A percentile compares a stretch with the other conserved stretches of the same genome.
phyloP scores from a whole-genome alignment of 2,888 invertebrate species.

The Eristalinus aeneus region DNA sequence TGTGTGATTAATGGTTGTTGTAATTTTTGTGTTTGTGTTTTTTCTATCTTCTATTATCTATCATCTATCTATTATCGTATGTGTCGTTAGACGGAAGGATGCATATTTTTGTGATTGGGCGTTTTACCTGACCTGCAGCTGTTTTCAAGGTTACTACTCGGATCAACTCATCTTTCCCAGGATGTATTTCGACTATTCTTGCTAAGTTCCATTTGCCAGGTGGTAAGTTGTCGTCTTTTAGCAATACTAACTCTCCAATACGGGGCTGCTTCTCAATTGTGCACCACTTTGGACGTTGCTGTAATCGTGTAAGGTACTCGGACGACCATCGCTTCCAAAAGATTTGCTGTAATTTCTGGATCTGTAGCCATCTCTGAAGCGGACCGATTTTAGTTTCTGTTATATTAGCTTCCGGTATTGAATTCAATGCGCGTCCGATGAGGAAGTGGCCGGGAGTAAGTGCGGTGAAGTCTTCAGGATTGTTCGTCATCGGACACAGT shows the following conservation, averaged over 20 bases:
- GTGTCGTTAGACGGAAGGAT: background rate
- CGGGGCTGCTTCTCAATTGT: background rate
- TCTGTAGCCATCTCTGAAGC: background rate
- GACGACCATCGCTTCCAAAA: conserved; percentile 14
- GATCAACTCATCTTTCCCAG: background rate
- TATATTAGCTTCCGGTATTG: background rate
- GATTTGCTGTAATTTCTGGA: background rate
- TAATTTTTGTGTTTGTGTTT: no score
- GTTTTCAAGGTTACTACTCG: background rate
- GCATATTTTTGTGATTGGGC: conserved; percentile 10
- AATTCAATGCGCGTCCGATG: background rate
- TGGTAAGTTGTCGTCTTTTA: background rate
- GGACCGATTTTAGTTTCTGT: background rate
- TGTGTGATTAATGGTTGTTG: no score
- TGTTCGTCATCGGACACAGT: no score
- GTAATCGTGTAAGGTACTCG: conserved; percentile 18
- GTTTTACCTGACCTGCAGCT: background rate
- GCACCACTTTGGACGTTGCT: conserved; percentile 16
- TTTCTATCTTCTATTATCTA: no score
- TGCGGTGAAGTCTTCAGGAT: no score
- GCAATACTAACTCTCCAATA: background rate
- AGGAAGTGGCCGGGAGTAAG: no score
- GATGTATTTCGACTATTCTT: background rate
- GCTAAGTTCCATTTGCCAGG: background rate
- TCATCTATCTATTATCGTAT: no score